These are phyloP conservation scores for Acropternis orthonyx DNA, from an alignment of 2,797 vertebrate genomes.

Conservation along the genomic window DNA sequence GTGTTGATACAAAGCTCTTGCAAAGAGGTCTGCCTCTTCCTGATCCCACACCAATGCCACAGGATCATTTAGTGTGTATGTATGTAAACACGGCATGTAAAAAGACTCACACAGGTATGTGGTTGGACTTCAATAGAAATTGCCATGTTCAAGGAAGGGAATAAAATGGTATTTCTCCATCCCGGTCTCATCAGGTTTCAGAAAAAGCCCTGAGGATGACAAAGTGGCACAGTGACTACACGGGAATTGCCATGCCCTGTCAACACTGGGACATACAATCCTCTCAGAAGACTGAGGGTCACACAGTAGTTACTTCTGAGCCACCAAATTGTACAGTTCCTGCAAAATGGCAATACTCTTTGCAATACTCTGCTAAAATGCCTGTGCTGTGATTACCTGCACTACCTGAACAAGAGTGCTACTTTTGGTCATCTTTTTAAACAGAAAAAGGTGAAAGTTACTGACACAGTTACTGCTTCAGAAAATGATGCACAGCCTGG, in stretches of 20 bases:
- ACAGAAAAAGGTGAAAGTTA: background rate
- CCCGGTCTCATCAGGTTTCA: background rate
- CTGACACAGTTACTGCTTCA: background rate
- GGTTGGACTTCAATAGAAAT: background rate
- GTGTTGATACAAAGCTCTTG: rapidly evolving
- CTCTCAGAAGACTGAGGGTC: background rate
- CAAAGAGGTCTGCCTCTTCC: background rate
- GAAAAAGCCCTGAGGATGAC: background rate
- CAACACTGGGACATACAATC: background rate
- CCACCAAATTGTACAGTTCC: background rate
- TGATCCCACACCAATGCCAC: rapidly evolving
- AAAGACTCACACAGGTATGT: background rate
- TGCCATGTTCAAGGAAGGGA: background rate
- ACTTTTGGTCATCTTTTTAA: background rate
- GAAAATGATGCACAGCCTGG: background rate
- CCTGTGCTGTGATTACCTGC: background rate
- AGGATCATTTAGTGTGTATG: background rate
- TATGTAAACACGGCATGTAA: background rate
- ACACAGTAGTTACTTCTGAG: background rate
- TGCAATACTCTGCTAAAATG: background rate
- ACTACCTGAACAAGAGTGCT: background rate
- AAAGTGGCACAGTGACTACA: rapidly evolving
- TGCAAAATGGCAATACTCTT: background rate
- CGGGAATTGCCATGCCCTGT: background rate
- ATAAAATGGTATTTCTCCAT: background rate